phyloP scores from a whole-genome alignment of 2,888 invertebrate genomes.

The Busseola fusca region DNA sequence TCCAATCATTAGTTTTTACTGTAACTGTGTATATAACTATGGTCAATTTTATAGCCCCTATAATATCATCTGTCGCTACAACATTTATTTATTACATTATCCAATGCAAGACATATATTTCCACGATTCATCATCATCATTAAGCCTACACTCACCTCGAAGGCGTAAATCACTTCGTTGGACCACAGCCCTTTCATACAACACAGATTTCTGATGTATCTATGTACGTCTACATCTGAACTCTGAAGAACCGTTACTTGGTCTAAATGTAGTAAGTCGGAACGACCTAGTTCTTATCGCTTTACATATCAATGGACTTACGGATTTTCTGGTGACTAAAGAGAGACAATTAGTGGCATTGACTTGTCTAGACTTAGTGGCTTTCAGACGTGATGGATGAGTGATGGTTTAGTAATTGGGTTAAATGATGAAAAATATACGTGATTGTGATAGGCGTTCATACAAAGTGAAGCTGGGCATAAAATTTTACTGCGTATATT shows the following conservation, averaged over 20 bases:
- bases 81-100: slow-evolving; percentile 13
- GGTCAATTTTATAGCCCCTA: not conserved
- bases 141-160: slow-evolving; percentile 19
- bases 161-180: slow-evolving; percentile 46
- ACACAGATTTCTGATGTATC: slow-evolving; percentile 35
- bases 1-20: not conserved
- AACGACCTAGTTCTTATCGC: slow-evolving; percentile 75
- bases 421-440: not conserved
- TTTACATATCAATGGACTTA: slow-evolving; percentile 79
- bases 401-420: not conserved
- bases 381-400: slow-evolving; percentile 12
- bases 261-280: slow-evolving; percentile 76
- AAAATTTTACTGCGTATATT: not conserved
- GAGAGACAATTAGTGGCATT: slow-evolving; percentile 36
- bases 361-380: slow-evolving; percentile 39
- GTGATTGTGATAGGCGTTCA: not conserved
- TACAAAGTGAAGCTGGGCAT: not conserved
- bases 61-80: not conserved
- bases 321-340: slow-evolving; percentile 53
- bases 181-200: slow-evolving; percentile 48
- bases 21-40: not conserved
- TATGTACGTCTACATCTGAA: slow-evolving; percentile 57
- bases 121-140: slow-evolving; percentile 37
- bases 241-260: slow-evolving; percentile 78
- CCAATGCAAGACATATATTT: slow-evolving; percentile 9